Conservation (phyloP, 1,140 invertebrate genomes). For the Brachionus manjavacas region DNA sequence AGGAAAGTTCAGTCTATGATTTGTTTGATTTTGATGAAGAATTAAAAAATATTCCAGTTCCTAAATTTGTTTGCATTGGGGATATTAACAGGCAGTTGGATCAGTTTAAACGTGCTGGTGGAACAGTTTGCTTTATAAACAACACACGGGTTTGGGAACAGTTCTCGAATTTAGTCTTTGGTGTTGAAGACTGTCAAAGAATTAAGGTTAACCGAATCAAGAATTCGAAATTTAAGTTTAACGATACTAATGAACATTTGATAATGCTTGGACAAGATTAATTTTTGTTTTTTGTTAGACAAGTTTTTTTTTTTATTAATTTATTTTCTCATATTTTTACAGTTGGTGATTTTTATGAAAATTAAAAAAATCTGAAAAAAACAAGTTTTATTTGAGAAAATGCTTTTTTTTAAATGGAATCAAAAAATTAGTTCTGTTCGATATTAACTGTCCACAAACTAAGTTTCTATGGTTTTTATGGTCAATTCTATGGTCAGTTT, state of each 20-base stretch:
- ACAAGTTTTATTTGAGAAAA: neutral
- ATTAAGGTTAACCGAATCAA: neutral
- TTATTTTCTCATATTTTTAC: neutral
- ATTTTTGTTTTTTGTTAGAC: neutral
- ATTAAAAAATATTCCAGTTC: neutral
- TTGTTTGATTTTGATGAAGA: neutral
- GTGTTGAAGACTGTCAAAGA: constrained; percentile 24
- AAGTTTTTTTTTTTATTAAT: neutral
- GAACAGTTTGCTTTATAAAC: constrained; percentile 22
- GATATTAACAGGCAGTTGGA: constrained; percentile 40
- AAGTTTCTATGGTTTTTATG: no score
- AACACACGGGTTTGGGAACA: constrained; percentile 24
- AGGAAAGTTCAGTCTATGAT: neutral
- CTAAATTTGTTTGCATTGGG: constrained; percentile 15
- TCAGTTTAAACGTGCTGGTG: constrained; percentile 37
- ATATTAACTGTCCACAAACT: no score
- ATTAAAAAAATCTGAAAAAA: neutral
- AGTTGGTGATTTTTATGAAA: neutral
- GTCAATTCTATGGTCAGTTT: no score
- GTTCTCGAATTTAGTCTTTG: neutral
- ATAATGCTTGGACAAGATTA: neutral
- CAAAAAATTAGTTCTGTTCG: no score
- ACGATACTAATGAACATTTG: neutral
- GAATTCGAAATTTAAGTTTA: neutral
- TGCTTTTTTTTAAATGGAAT: neutral